Evolutionary conservation across 1,140 invertebrate genomes (phyloP).

Genomic region (Cataglyphis hispanica): DNA sequence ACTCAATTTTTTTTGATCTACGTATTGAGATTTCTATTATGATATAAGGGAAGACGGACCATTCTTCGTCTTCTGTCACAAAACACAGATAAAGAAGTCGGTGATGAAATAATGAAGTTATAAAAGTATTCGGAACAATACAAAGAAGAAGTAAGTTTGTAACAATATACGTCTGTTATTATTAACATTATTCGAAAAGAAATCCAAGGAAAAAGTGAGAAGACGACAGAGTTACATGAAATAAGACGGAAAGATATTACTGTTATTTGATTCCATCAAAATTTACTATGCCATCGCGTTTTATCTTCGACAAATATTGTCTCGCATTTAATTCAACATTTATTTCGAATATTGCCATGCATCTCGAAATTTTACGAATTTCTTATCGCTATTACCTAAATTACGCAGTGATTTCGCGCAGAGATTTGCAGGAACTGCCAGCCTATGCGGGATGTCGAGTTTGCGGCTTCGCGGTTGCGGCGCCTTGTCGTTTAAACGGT

Average conservation of each 20-base stretch:
- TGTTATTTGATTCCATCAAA: neutral
- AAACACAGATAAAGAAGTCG: neutral
- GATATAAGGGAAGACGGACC: neutral
- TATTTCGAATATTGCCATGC: neutral
- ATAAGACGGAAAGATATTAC: neutral
- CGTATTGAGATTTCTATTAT: neutral
- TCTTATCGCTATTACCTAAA: constrained; percentile 10
- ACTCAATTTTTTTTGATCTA: neutral
- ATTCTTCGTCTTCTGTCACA: neutral
- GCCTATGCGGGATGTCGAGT: constrained; percentile 6
- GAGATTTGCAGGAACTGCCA: constrained; percentile 27
- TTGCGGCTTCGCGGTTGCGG: constrained; percentile 32
- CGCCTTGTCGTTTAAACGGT: constrained; percentile 32
- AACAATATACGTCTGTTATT: neutral
- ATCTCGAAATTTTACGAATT: neutral
- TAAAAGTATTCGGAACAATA: neutral
- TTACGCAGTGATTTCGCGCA: constrained; percentile 18
- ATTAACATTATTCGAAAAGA: constrained; percentile 11
- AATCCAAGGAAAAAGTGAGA: neutral
- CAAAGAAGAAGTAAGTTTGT: neutral
- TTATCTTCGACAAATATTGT: neutral
- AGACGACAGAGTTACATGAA: neutral
- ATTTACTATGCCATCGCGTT: neutral
- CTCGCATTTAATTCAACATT: neutral
- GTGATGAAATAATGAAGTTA: constrained; percentile 17